Evolutionary conservation across 2,113 vertebrate genomes (phyloP).

Genomic region (Saccopteryx leptura): DNA sequence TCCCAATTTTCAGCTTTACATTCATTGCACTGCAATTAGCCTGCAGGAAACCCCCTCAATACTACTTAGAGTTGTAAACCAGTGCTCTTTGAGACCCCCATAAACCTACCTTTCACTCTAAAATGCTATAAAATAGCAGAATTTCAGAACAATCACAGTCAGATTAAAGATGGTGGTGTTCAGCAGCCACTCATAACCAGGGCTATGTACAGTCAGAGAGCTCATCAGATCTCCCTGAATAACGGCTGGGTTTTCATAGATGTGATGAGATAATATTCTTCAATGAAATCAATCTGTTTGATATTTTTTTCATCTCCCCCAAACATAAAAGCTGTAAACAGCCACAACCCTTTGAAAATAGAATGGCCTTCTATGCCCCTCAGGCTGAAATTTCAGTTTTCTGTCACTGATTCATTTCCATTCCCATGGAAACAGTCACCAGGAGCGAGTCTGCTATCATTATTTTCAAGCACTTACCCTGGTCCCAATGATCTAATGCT

Average conservation of each 20-base stretch:
- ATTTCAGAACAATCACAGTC: not conserved
- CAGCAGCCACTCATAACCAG: not conserved
- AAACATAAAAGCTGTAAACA: slow-evolving; percentile 77
- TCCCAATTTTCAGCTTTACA: slow-evolving; percentile 58
- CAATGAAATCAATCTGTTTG: slow-evolving; percentile 75
- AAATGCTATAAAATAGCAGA: not conserved
- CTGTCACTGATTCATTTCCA: slow-evolving; percentile 72
- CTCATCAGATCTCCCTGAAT: slow-evolving; percentile 11
- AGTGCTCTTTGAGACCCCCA: not conserved
- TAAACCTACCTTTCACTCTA: not conserved
- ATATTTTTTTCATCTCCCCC: slow-evolving; percentile 62
- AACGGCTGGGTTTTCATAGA: slow-evolving; percentile 44
- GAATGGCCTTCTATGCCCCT: slow-evolving; percentile 81
- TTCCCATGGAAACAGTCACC: slow-evolving; percentile 82
- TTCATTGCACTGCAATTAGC: slow-evolving; percentile 16
- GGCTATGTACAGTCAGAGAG: not conserved
- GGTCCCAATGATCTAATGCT: slow-evolving; percentile 48
- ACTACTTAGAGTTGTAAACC: not conserved
- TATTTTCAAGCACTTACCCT: slow-evolving; percentile 70
- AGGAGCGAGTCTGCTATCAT: slow-evolving; percentile 74
- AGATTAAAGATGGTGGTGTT: not conserved
- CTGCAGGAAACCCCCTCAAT: not conserved
- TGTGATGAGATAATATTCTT: slow-evolving; percentile 65
- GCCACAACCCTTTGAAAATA: slow-evolving; percentile 80
- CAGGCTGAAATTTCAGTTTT: slow-evolving; percentile 81